These are phyloP conservation scores for Calcarius lapponicus DNA, from an alignment of 2,797 vertebrate genomes.

Conservation along the genomic window DNA sequence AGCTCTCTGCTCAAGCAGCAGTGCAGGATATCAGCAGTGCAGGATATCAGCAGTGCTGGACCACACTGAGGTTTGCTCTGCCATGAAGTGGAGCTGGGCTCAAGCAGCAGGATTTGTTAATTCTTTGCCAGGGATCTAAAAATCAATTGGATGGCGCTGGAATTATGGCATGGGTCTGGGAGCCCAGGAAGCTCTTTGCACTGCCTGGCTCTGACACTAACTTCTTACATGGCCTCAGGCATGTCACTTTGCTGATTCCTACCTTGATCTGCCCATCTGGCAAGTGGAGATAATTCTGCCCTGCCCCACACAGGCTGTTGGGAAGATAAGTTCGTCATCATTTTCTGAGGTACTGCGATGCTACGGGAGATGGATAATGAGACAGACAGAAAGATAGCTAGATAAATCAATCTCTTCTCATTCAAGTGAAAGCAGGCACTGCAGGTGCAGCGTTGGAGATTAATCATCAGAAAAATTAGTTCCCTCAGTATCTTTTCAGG, in stretches of 20 bases:
- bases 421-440: slow-evolving; percentile 56
- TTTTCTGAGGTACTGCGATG: slow-evolving; percentile 12
- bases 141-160: background rate
- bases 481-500: slow-evolving; percentile 54
- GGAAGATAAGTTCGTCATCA: slow-evolving; percentile 35
- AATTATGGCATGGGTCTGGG: background rate
- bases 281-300: slow-evolving; percentile 7
- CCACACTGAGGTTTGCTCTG: background rate
- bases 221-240: slow-evolving; percentile 33
- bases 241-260: slow-evolving; percentile 4
- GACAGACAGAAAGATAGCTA: slow-evolving; percentile 60
- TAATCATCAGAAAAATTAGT: slow-evolving; percentile 70
- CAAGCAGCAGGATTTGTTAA: background rate
- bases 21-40: background rate
- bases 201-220: slow-evolving; percentile 7
- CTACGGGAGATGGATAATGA: slow-evolving; percentile 58
- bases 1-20: background rate
- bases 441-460: slow-evolving; percentile 59
- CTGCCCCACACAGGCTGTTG: background rate
- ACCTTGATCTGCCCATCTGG: slow-evolving; percentile 41
- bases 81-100: background rate
- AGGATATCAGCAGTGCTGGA: background rate
- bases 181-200: background rate
- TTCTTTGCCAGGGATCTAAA: background rate
- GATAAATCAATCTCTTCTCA: slow-evolving; percentile 65